phyloP scores from a whole-genome alignment of 2,888 invertebrate species.

The Meliscaeva auricollis region DNA sequence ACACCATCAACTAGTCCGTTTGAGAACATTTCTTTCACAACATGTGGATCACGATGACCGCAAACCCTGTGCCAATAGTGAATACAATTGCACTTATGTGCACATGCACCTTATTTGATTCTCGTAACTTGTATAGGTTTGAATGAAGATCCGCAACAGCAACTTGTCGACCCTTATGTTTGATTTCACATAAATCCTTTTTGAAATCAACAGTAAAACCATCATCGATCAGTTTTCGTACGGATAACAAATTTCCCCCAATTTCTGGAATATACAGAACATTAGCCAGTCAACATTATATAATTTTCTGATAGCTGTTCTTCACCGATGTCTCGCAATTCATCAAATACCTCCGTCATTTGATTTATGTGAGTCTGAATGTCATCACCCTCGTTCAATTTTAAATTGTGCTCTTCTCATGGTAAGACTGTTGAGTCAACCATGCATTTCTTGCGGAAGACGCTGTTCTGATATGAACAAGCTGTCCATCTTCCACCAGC shows the following conservation, averaged over 20 bases:
- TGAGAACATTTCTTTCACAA: too few species aligned
- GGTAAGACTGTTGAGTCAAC: background rate
- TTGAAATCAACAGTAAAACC: background rate
- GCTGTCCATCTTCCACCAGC: conserved; percentile 3
- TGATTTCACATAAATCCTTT: background rate
- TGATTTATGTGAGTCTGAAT: background rate
- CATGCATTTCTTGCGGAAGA: background rate
- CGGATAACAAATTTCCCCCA: background rate
- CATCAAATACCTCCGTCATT: too few species aligned
- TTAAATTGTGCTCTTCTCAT: background rate
- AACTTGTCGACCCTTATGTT: background rate
- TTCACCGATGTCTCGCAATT: too few species aligned
- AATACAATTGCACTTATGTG: too few species aligned
- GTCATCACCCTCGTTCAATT: background rate
- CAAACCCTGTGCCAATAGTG: too few species aligned
- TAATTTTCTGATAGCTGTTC: background rate
- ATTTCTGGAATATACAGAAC: background rate
- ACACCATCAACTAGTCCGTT: too few species aligned
- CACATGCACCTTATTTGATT: background rate
- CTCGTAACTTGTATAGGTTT: background rate
- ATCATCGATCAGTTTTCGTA: background rate
- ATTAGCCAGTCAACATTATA: conserved; percentile 1
- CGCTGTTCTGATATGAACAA: background rate
- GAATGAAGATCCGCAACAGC: background rate
- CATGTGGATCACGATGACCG: too few species aligned